Base-by-base conservation (phyloP, 2,888 invertebrate genomes). In the Carterocephalus palaemon region DNA sequence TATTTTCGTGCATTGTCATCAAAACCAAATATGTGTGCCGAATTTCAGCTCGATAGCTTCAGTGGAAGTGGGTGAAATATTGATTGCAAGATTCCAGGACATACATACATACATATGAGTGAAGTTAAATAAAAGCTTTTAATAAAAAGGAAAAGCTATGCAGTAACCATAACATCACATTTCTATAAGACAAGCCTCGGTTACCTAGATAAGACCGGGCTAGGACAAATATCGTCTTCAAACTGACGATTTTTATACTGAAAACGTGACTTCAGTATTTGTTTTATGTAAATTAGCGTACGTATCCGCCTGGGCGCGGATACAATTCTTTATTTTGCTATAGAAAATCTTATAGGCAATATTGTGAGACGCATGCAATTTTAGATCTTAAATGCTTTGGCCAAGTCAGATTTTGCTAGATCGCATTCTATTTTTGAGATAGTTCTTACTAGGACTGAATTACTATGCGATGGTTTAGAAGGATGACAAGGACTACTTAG, bases 221-320 rank as follows among this genome's bases (percentile, higher is more conserved):
- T 12, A 36, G 29, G 43, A 43, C 43, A 43, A 43, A 43, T 43
- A 43, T 60, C 57, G 59, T 49, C 54, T 58, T 60, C 52, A 67
- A 69, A 75, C 71, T 70, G 64, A 76, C 74, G 70, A 77, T 80
- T 85, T 84, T 86, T 82, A 64, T 67, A 72, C 70, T 66, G 65
- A 73, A 78, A 83, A 80, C 88, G 87, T 88, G 87, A 88, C 88
- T 83, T 64, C 71, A 78, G 84, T 74, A 85, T 88, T 86, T 87
- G 88, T 88, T 85, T 78, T 83, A 88, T 87, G 87, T 81, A 86
- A 87, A 87, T 87, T 80, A 83, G 81, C 72, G 57, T 59, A 61
- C 61, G 65, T 68, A 46, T 29, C 29, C 40, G 51, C 59, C 57
- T 61, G 57, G 53, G 52, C 62, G 57, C 58, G 58, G 67, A 71